These are phyloP conservation scores for Eublepharis macularius DNA, from an alignment of 2,113 vertebrate species.

Conservation along the genomic window DNA sequence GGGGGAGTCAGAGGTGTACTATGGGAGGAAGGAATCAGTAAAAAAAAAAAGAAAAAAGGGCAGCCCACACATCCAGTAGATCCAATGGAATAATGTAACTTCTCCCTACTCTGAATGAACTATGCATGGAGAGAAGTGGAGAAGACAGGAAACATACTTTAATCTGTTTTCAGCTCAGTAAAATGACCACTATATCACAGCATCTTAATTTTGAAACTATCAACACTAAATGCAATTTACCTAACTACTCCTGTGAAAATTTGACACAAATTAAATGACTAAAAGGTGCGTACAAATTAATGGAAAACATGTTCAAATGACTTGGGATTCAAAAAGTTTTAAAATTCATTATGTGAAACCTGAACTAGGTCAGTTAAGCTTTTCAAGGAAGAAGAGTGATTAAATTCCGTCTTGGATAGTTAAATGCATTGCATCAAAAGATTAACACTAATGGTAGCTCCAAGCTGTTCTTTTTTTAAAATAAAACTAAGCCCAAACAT, in stretches of 20 bases:
- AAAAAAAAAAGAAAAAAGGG: no score
- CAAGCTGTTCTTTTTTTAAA: background rate
- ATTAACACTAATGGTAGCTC: slow-evolving; percentile 25
- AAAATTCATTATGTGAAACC: slow-evolving; percentile 22
- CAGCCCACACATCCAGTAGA: no score
- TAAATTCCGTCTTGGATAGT: slow-evolving; percentile 13
- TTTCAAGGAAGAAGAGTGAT: background rate
- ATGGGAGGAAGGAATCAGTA: no score
- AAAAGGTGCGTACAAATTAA: background rate
- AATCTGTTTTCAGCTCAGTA: background rate
- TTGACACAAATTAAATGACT: background rate
- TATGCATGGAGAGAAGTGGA: background rate
- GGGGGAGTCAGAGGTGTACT: no score
- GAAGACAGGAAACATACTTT: background rate
- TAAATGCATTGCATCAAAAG: slow-evolving; percentile 19
- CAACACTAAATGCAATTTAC: background rate
- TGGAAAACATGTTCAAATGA: background rate
- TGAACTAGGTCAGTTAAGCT: slow-evolving; percentile 16
- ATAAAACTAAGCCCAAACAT: slow-evolving; percentile 3
- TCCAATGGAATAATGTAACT: background rate
- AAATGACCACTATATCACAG: background rate
- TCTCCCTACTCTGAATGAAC: background rate
- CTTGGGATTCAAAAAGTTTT: background rate
- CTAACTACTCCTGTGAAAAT: background rate
- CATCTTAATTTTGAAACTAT: background rate